Evolutionary conservation across 2,888 invertebrate species (phyloP).

Genomic region (Protophormia terraenovae): DNA sequence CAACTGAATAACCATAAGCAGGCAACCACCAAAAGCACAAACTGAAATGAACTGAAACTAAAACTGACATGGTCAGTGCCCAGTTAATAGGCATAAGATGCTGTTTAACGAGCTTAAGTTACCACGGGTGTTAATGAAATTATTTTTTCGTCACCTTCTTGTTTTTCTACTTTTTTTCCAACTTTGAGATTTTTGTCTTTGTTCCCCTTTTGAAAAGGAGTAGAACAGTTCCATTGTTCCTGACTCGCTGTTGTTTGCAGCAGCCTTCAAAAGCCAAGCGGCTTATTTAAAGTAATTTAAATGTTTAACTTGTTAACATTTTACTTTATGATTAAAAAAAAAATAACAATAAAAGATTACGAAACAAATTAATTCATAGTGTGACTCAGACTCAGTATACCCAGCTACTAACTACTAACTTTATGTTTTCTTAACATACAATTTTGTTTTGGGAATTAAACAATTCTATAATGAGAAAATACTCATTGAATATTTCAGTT

Average conservation of each 20-base stretch:
- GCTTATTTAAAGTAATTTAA: constrained; percentile 64
- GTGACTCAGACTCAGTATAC: constrained; percentile 16
- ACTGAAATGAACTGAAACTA: constrained; percentile 58
- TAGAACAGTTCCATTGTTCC: constrained; percentile 53
- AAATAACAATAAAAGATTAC: constrained; percentile 28
- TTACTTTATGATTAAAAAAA: constrained; percentile 45
- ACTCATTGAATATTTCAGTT: background rate
- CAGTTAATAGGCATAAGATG: constrained; percentile 68
- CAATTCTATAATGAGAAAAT: background rate
- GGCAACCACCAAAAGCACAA: constrained; percentile 37
- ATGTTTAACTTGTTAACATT: constrained; percentile 66
- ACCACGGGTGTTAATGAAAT: constrained; percentile 70
- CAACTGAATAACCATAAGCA: constrained; percentile 29
- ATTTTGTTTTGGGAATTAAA: background rate
- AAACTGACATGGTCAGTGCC: constrained; percentile 61
- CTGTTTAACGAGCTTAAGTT: constrained; percentile 68
- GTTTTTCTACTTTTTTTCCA: constrained; percentile 22
- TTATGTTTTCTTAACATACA: background rate
- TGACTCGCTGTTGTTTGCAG: constrained; percentile 3
- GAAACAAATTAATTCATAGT: constrained; percentile 43
- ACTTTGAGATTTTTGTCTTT: constrained; percentile 19
- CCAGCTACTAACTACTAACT: background rate
- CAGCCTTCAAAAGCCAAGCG: constrained; percentile 61
- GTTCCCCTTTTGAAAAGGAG: constrained; percentile 26
- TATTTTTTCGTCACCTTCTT: constrained; percentile 70